phyloP scores from a whole-genome alignment of 2,888 invertebrate genomes.

The Eristalis intricaria region DNA sequence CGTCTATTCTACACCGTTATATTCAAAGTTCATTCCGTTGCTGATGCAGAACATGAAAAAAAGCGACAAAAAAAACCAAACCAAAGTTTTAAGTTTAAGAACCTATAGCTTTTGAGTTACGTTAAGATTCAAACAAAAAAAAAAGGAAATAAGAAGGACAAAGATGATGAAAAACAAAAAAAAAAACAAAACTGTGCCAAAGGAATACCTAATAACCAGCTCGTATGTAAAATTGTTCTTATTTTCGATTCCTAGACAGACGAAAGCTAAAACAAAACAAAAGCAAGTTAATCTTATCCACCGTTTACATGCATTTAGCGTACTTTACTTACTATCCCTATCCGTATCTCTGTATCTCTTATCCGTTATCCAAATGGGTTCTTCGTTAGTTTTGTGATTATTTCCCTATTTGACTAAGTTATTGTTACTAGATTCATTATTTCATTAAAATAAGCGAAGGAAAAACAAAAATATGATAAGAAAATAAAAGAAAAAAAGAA shows the following conservation, averaged over 20 bases:
- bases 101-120: constrained; percentile 58
- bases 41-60: neutral
- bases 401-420: constrained; percentile 31
- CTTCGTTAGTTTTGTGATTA: constrained; percentile 33
- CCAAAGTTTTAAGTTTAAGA: constrained; percentile 42
- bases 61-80: constrained; percentile 3
- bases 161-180: neutral
- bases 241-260: constrained; percentile 25
- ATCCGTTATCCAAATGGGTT: neutral
- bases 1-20: neutral
- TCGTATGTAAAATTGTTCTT: constrained; percentile 37
- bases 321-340: constrained; percentile 33
- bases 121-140: constrained; percentile 24
- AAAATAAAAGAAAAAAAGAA: neutral
- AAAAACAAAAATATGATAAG: neutral
- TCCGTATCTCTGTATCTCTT: neutral
- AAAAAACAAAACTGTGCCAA: constrained; percentile 64
- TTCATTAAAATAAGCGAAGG: constrained; percentile 25
- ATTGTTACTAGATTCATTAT: constrained; percentile 63
- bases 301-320: constrained; percentile 68
- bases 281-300: constrained; percentile 61
- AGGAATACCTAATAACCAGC: constrained; percentile 56
- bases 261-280: constrained; percentile 20
- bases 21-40: neutral
- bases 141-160: constrained; percentile 5